Evolutionary conservation across 2,113 vertebrate genomes (phyloP), one percentile per base, ranked within the genome.

Genomic region (Passer domesticus): DNA sequence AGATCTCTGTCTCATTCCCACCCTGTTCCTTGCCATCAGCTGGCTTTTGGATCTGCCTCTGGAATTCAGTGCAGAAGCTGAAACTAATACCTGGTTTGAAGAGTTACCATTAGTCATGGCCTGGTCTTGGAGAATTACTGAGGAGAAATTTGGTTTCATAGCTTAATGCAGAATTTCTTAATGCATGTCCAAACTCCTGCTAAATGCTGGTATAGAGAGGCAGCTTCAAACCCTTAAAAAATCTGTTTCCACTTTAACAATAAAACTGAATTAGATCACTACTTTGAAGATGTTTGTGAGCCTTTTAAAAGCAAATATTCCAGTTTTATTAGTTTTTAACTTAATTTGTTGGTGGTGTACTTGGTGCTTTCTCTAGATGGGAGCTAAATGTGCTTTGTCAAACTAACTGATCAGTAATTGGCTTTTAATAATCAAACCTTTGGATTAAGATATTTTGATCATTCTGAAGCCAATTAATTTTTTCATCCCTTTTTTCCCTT

Each of bases 391-490:
- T 25, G n/a, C 37, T 11, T 92, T 90, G 31, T 60, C 44, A 60
- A 69, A 55, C 28, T 58, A 30, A 67, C 70, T 62, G 47, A 78
- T 94, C 86, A 73, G 10, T 62, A 86, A 81, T 52, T 97, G 83
- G 58, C 43, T 90, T 85, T 83, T 70, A 37, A 52, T 72, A 55
- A 53, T 31, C 0, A 2, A 55, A 64, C 31, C n/a, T 94, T 81
- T 87, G 76, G 94, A 67, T 95, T 59, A 89, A 93, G 84, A 69
- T 91, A 21, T 94, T 80, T 89, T 96, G 89, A 58, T 82, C 66
- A 31, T 94, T 92, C 94, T 96, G 78, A 97, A 93, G 62, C 56
- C 63, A 94, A 66, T 92, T 85, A 9, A 90, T 94, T 94, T 59
- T 58, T 81, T 91, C 46, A 27, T 35, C 60, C 5, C 8, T 79